Evolutionary conservation across 2,888 invertebrate genomes (phyloP).

Genomic region (Hemistola chrysoprasaria): DNA sequence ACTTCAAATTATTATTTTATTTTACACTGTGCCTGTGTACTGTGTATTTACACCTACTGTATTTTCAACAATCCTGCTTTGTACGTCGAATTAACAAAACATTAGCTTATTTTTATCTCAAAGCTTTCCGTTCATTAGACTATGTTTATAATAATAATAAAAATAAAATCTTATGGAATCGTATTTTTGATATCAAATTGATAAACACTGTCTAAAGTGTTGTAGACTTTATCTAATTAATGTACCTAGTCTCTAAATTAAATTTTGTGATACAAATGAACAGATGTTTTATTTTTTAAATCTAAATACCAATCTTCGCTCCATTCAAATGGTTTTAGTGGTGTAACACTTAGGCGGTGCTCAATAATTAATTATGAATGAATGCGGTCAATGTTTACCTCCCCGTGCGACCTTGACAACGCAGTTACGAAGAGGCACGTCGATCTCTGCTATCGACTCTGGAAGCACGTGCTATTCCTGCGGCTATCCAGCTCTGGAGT

Average conservation of each 20-base stretch:
- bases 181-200: no score
- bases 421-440: conserved; percentile 42
- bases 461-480: conserved; percentile 43
- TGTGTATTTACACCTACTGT: conserved; percentile 20
- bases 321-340: conserved; percentile 16
- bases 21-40: conserved; percentile 16
- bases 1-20: conserved; percentile 27
- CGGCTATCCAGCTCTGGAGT: conserved; percentile 42
- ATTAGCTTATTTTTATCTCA: conserved; percentile 23
- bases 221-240: no score
- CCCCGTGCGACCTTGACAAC: conserved; percentile 61
- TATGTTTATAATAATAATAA: no score
- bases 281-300: conserved; percentile 6
- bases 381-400: conserved; percentile 59
- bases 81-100: conserved; percentile 22
- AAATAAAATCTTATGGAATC: no score
- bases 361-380: conserved; percentile 46
- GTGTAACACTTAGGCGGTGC: conserved; percentile 3
- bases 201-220: no score
- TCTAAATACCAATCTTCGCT: conserved; percentile 10
- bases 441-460: conserved; percentile 50
- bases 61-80: conserved; percentile 15
- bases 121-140: conserved; percentile 19
- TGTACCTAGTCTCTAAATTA: no score
- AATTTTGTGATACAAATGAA: no score